These are phyloP conservation scores for Elgaria multicarinata DNA, from an alignment of 2,113 vertebrate species.

Conservation along the genomic window DNA sequence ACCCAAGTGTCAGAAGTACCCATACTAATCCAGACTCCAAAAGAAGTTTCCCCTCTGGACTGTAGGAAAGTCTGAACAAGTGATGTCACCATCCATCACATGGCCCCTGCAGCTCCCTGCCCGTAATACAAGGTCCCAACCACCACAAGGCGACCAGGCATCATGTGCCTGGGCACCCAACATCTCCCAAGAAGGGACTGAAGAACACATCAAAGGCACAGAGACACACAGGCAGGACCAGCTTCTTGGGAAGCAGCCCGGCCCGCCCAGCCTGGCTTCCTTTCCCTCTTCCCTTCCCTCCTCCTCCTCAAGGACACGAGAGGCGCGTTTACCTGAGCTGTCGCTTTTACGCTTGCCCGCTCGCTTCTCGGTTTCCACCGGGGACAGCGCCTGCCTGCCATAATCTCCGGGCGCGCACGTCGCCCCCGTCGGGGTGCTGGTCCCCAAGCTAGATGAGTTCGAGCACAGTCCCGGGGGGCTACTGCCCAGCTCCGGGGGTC, in stretches of 20 bases:
- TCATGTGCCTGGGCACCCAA: not conserved
- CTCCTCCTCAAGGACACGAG: not conserved
- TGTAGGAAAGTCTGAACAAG: constrained; percentile 45
- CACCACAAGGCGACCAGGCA: constrained; percentile 1
- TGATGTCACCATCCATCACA: constrained; percentile 60
- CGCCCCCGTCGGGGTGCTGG: constrained; percentile 87
- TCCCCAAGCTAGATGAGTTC: constrained; percentile 87
- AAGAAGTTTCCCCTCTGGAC: not conserved
- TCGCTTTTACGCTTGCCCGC: constrained; percentile 94
- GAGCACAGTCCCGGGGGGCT: constrained; percentile 90
- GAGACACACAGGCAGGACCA: not conserved
- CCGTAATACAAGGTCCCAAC: not conserved
- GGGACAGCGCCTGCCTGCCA: constrained; percentile 91
- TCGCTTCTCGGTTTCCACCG: constrained; percentile 93
- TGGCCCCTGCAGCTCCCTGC: not conserved
- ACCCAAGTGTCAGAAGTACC: not conserved
- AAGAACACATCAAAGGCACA: not conserved
- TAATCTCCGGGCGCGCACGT: constrained; percentile 92
- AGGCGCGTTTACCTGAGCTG: constrained; percentile 89
- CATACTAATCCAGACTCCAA: not conserved
- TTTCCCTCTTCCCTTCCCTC: not conserved
- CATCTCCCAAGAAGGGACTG: not conserved
- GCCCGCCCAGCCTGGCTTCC: too few species aligned
- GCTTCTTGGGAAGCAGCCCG: too few species aligned
- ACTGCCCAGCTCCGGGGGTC: constrained; percentile 87